phyloP scores from a whole-genome alignment of 2,888 invertebrate species.

The Pristionchus maxplancki region DNA sequence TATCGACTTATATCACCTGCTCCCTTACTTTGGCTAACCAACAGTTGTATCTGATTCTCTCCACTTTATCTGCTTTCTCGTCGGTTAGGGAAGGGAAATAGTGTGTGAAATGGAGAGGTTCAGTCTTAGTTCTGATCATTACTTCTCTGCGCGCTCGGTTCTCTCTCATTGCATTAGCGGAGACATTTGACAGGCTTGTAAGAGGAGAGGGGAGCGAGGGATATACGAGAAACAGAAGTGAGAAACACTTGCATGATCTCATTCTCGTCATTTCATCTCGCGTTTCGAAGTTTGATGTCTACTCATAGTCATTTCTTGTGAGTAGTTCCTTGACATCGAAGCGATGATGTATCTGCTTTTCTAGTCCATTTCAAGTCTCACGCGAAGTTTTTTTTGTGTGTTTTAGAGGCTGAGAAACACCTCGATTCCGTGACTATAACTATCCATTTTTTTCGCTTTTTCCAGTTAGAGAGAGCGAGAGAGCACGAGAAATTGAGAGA shows the following conservation, averaged over 20 bases:
- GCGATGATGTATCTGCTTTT: not conserved
- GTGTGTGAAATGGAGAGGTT: no score
- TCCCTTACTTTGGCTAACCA: not conserved
- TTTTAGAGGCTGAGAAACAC: not conserved
- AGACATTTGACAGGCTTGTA: not conserved
- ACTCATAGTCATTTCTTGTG: not conserved
- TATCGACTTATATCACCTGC: not conserved
- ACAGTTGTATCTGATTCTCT: not conserved
- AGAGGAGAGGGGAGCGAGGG: not conserved
- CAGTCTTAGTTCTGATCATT: not conserved
- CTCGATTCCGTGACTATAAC: not conserved
- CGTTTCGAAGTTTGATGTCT: not conserved
- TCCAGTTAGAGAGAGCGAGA: no score
- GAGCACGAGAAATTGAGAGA: no score
- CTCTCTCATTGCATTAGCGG: slow-evolving; percentile 38
- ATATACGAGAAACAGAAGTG: not conserved
- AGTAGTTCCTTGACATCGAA: no score
- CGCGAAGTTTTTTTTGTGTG: not conserved
- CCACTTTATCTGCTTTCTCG: not conserved
- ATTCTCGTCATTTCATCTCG: no score
- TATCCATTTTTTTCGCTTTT: not conserved
- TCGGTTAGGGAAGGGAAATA: no score
- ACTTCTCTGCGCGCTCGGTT: not conserved
- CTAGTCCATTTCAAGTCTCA: not conserved
- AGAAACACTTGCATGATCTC: not conserved